These are phyloP conservation scores for Sweltsa coloradensis DNA, from an alignment of 1,140 invertebrate genomes.

Conservation along the genomic window DNA sequence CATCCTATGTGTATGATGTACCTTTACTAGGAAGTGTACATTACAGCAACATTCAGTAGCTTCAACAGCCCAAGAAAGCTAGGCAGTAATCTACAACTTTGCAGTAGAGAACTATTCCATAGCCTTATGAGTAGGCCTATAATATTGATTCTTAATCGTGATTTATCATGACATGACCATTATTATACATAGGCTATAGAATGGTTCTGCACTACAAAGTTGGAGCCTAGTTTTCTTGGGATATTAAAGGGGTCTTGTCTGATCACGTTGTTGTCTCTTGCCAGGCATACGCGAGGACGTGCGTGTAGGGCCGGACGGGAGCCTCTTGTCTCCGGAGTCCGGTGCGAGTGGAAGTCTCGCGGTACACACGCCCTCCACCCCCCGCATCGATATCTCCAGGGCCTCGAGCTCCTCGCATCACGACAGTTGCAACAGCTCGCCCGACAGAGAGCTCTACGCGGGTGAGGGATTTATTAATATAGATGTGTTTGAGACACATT, in stretches of 20 bases:
- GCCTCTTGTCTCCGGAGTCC: constrained; percentile 12
- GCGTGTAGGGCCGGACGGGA: constrained; percentile 3
- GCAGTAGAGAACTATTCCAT: no score
- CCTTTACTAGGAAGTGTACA: no score
- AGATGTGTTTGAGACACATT: constrained; percentile 8
- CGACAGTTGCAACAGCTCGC: constrained; percentile 65
- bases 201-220: no score
- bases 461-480: constrained; percentile 18
- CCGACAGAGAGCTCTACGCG: constrained; percentile 57
- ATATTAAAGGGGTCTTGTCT: background rate
- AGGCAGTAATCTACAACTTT: no score
- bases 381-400: constrained; percentile 74
- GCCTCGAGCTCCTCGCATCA: constrained; percentile 77
- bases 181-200: no score
- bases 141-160: no score
- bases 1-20: no score
- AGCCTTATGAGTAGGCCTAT: no score
- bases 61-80: no score
- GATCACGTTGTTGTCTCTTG: background rate
- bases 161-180: no score
- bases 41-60: no score
- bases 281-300: background rate
- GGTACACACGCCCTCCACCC: constrained; percentile 46
- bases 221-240: background rate
- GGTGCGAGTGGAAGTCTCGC: background rate